phyloP scores from a whole-genome alignment of 2,113 vertebrate genomes.

The Thymallus thymallus region DNA sequence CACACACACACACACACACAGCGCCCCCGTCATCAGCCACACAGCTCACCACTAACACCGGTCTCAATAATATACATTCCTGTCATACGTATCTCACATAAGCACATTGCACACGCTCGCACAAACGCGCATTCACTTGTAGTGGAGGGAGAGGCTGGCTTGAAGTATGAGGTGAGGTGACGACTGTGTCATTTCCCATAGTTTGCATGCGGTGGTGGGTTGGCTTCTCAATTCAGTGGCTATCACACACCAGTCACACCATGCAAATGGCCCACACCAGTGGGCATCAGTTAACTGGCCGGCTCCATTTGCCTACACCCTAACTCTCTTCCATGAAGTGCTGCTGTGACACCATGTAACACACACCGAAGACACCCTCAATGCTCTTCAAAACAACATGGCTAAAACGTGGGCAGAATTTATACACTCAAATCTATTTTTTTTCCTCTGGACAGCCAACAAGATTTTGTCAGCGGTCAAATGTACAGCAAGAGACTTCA shows the following conservation, averaged over 20 bases:
- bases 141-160: background rate
- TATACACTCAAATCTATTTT: background rate
- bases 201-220: conserved; percentile 37
- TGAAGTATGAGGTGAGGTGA: background rate
- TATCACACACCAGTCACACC: conserved; percentile 21
- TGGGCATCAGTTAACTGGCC: conserved; percentile 17
- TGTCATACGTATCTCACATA: background rate
- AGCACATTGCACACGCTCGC: background rate
- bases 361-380: too few relatives aligned
- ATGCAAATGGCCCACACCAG: conserved; percentile 47
- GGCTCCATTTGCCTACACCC: too few relatives aligned
- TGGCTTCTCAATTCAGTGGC: conserved; percentile 22
- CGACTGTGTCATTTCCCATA: conserved; percentile 33
- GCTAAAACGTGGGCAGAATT: background rate
- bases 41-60: too few relatives aligned
- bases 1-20: conserved; percentile 10
- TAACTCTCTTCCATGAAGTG: too few relatives aligned
- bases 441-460: background rate
- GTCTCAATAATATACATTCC: too few relatives aligned
- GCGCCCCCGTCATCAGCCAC: background rate
- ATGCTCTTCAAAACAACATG: background rate
- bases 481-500: conserved; percentile 3
- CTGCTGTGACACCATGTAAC: too few relatives aligned
- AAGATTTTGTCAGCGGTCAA: background rate
- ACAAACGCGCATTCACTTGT: background rate